phyloP scores from a whole-genome alignment of 1,140 invertebrate genomes.

The Phymastichus coffea region DNA sequence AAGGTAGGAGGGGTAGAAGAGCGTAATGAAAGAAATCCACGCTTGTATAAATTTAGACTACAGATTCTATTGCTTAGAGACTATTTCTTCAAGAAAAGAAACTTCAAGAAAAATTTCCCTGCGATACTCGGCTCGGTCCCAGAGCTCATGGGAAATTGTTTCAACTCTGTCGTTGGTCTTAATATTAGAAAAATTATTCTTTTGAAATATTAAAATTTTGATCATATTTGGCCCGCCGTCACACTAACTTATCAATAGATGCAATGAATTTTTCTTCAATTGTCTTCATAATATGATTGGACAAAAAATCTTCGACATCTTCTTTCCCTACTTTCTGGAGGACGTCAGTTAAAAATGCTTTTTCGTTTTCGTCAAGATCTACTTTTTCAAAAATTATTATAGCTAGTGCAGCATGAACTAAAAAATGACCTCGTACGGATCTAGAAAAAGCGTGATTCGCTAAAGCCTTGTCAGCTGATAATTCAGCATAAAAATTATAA shows the following conservation, averaged over 20 bases:
- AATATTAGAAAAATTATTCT: neutral
- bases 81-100: conserved; percentile 51
- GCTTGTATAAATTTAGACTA: too few species aligned
- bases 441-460: conserved; percentile 47
- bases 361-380: neutral
- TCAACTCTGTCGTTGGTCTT: too few species aligned
- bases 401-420: neutral
- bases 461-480: conserved; percentile 46
- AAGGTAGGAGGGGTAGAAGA: too few species aligned
- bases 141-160: too few species aligned
- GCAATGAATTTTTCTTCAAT: neutral
- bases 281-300: neutral
- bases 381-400: neutral
- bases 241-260: neutral
- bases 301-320: neutral
- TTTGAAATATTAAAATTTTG: too few species aligned
- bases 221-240: too few species aligned
- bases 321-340: neutral
- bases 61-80: conserved; percentile 55
- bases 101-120: too few species aligned
- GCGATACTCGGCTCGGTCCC: too few species aligned
- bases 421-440: conserved; percentile 49
- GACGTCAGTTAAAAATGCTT: neutral
- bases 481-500: conserved; percentile 36
- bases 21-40: too few species aligned